Conservation (phyloP, 1,140 invertebrate species). For the Polypedilum pembai region DNA sequence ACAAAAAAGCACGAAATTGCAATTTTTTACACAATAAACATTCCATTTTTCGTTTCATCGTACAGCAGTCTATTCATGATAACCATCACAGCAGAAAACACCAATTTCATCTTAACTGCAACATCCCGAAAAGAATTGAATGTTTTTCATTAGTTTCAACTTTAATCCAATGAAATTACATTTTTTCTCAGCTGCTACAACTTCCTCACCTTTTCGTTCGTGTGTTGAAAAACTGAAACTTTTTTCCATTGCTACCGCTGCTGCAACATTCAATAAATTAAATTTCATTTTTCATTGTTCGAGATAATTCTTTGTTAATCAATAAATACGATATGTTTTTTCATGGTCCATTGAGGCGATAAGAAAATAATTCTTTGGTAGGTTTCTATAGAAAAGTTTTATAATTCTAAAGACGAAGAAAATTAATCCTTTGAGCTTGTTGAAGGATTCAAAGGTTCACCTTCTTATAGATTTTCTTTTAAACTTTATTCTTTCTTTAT, state of each 20-base stretch:
- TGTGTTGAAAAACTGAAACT: not conserved
- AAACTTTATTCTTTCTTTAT: no score
- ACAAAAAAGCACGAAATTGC: conserved; percentile 4
- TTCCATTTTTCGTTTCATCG: not conserved
- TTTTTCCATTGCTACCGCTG: no score
- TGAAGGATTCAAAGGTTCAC: no score
- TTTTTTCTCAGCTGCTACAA: not conserved
- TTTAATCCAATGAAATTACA: conserved; percentile 7
- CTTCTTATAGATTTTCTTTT: no score
- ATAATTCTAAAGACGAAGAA: no score
- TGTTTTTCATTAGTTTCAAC: conserved; percentile 9
- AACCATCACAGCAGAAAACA: not conserved
- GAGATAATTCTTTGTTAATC: conserved; percentile 7
- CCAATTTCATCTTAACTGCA: not conserved
- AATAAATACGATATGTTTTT: not conserved
- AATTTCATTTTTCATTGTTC: not conserved
- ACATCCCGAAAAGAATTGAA: not conserved
- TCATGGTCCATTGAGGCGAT: no score
- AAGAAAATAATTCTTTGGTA: no score
- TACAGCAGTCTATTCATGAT: not conserved
- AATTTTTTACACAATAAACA: not conserved
- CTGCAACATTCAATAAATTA: conserved; percentile 9
- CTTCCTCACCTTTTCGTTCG: not conserved
- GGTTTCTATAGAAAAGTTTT: no score
- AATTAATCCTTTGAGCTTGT: no score